Percentiles rank a stretch among this genome's conserved stretches.
Evolutionary conservation across 2,888 invertebrate genomes (phyloP).

Genomic region (Rhagium mordax): DNA sequence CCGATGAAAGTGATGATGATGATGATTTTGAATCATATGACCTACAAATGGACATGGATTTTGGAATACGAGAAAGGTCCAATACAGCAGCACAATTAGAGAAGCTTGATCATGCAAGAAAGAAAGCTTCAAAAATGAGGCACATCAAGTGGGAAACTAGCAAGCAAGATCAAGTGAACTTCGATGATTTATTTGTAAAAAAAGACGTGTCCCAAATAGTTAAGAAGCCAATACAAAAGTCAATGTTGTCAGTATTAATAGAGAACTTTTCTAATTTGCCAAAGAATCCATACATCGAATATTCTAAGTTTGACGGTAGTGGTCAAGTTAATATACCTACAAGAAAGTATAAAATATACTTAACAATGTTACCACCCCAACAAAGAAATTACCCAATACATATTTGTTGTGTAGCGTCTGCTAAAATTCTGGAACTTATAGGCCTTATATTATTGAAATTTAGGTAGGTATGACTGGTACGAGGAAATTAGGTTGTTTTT

Average conservation of each 20-base stretch:
- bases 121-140: conserved; percentile 84
- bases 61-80: conserved; percentile 80
- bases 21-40: conserved; percentile 79
- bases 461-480: conserved; percentile 72
- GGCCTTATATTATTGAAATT: conserved; percentile 94
- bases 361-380: conserved; percentile 88
- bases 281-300: conserved; percentile 90
- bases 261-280: conserved; percentile 84
- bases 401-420: conserved; percentile 85
- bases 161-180: conserved; percentile 77
- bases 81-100: conserved; percentile 92
- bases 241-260: conserved; percentile 83
- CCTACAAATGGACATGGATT: conserved; percentile 80
- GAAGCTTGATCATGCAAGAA: conserved; percentile 89
- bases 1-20: conserved; percentile 85
- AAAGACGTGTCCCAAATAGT: conserved; percentile 65
- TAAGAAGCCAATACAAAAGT: conserved; percentile 67
- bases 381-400: conserved; percentile 88
- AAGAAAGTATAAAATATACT: conserved; percentile 90
- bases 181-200: conserved; percentile 75
- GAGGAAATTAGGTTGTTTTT: no score
- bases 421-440: conserved; percentile 92
- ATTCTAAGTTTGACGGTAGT: conserved; percentile 93
- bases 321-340: conserved; percentile 85
- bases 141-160: conserved; percentile 81